Percentiles rank a stretch among this genome's conserved stretches.
Evolutionary conservation across 2,113 vertebrate genomes (phyloP).

Genomic region (Micromys minutus): DNA sequence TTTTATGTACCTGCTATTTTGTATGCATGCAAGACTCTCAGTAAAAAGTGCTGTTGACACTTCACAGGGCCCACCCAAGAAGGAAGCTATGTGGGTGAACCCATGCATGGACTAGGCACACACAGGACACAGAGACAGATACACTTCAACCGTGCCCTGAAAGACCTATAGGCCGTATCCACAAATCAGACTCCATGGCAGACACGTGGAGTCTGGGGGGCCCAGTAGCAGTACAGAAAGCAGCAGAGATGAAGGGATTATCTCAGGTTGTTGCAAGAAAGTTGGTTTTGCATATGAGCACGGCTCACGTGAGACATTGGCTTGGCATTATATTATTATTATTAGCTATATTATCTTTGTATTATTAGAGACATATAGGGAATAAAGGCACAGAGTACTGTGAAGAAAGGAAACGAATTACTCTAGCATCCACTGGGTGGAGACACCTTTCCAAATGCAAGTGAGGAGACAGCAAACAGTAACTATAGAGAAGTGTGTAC

Average conservation of each 20-base stretch:
- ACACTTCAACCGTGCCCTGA: background rate
- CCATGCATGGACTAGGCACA: background rate
- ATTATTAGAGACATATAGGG: background rate
- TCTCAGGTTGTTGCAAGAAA: background rate
- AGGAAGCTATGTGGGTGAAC: background rate
- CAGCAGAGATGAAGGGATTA: background rate
- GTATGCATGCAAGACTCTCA: background rate
- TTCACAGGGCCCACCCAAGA: background rate
- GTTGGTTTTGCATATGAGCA: background rate
- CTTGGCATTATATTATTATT: background rate
- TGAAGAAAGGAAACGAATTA: background rate
- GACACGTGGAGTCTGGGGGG: background rate
- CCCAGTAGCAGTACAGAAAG: background rate
- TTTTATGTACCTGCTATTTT: background rate
- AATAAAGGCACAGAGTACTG: background rate
- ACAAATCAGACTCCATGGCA: background rate
- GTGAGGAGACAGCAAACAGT: background rate
- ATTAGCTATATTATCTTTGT: background rate
- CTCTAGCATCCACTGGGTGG: background rate
- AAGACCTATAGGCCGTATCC: background rate
- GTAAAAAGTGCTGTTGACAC: too few relatives aligned
- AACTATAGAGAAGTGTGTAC: too few relatives aligned
- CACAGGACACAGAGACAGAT: rapidly evolving
- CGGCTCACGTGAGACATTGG: too few relatives aligned
- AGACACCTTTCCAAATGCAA: background rate